Base-by-base conservation (phyloP, 2,797 vertebrate species). In the Allobates femoralis region DNA sequence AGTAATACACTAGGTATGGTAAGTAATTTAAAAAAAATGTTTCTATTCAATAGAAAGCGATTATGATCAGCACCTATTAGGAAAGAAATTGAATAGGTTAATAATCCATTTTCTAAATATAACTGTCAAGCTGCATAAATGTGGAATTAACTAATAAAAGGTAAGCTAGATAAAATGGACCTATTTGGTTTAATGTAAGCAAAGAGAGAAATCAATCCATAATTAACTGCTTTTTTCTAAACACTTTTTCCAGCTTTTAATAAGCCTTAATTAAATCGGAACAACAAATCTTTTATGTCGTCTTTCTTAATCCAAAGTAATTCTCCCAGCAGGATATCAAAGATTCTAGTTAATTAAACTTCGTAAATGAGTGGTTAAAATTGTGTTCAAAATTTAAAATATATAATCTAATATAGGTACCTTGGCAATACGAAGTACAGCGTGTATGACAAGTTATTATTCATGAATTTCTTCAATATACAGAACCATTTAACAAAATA, bases 201-300 rank as follows among this genome's bases (percentile, higher is more conserved):
- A 91, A 90, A 93, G 94, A 95, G 92, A 93, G 92, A 95, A 95
- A 95, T 90, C 92, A 94, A 94, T 95, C 92, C 93, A 95, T 96
- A 96, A 96, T 96, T 94, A 96, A 94, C 95, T 95, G 94, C 96
- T 96, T 96, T 94, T 46, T 89, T 88, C 92, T 91, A 94, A 90
- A 94, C 93, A 95, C 93, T 92, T 92, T 94, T 94, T 94, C 90
- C 93, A 96, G 95, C 93, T 95, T 94, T 96, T 95, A 96, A 97
- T 96, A 95, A 95, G 96, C 96, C 95, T 95, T 97, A 97, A 98
- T 97, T 97, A 96, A 93, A 95, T 93, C 94, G 96, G 94, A 95
- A 95, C 93, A 91, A 95, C 93, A 92, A 95, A 94, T 94, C 93
- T 94, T 92, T 92, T 91, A 94, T 95, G 95, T 92, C 91, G 90